Evolutionary conservation across 2,113 vertebrate species (phyloP).

Genomic region (Taurulus bubalis): DNA sequence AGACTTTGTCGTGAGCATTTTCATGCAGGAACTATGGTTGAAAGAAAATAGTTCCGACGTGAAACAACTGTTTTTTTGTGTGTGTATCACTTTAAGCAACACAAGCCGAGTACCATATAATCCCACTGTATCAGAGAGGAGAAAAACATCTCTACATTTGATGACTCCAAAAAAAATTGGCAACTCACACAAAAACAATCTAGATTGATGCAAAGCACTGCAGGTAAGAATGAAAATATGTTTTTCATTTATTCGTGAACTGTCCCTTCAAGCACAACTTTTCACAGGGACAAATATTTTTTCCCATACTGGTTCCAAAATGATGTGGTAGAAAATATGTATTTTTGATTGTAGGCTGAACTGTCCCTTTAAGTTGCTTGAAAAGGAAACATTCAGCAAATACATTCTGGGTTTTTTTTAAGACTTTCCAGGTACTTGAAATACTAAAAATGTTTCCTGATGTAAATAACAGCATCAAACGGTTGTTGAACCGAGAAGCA

Average conservation of each 20-base stretch:
- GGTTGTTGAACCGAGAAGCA: background rate
- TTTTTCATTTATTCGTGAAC: background rate
- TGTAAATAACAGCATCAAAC: background rate
- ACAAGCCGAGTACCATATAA: background rate
- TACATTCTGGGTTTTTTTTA: background rate
- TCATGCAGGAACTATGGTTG: background rate
- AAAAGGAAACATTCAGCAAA: background rate
- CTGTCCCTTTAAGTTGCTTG: background rate
- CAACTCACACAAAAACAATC: background rate
- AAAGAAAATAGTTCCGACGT: background rate
- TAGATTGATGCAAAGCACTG: background rate
- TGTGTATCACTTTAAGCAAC: background rate
- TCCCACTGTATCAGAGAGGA: background rate
- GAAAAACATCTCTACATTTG: background rate
- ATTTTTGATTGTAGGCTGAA: background rate
- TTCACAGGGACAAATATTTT: too few relatives aligned
- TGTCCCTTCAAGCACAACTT: background rate
- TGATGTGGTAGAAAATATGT: background rate
- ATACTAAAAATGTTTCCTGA: background rate
- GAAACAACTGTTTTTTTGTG: background rate
- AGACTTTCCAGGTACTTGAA: background rate
- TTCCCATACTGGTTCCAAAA: too few relatives aligned
- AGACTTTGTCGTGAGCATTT: too few relatives aligned
- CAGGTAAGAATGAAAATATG: background rate
- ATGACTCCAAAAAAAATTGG: background rate